phyloP scores from a whole-genome alignment of 2,888 invertebrate species.

The Muscina levida region DNA sequence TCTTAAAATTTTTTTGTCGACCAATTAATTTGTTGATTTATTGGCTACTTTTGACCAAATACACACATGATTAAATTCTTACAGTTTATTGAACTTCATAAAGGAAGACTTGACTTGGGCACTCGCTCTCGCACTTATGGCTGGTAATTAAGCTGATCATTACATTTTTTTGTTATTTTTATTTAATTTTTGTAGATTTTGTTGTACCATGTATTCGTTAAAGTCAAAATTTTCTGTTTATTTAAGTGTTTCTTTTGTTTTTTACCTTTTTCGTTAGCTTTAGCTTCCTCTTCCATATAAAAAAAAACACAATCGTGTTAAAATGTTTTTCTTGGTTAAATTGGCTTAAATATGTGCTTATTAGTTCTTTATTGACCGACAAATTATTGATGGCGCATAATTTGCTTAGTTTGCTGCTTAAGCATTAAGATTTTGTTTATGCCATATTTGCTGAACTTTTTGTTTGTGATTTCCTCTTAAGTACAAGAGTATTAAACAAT shows the following conservation, averaged over 20 bases:
- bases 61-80: conserved; percentile 27
- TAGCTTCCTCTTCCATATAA: conserved; percentile 17
- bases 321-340: conserved; percentile 10
- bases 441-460: conserved; percentile 9
- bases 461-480: not conserved
- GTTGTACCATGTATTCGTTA: not conserved
- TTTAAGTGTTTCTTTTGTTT: conserved; percentile 3
- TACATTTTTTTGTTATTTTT: conserved; percentile 2
- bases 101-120: too few relatives aligned
- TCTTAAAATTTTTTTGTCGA: not conserved
- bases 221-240: not conserved
- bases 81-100: not conserved
- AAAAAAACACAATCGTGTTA: too few relatives aligned
- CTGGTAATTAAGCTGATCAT: conserved; percentile 28
- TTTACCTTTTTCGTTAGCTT: not conserved
- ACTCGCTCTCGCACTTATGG: not conserved
- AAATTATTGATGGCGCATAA: conserved; percentile 15
- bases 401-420: not conserved
- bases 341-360: not conserved
- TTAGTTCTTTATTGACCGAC: not conserved
- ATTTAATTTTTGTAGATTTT: conserved; percentile 22
- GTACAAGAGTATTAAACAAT: not conserved
- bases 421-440: not conserved
- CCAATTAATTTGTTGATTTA: conserved; percentile 33
- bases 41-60: conserved; percentile 9